Base-by-base conservation (phyloP, 1,140 invertebrate species). In the Macrostomum lignano region DNA sequence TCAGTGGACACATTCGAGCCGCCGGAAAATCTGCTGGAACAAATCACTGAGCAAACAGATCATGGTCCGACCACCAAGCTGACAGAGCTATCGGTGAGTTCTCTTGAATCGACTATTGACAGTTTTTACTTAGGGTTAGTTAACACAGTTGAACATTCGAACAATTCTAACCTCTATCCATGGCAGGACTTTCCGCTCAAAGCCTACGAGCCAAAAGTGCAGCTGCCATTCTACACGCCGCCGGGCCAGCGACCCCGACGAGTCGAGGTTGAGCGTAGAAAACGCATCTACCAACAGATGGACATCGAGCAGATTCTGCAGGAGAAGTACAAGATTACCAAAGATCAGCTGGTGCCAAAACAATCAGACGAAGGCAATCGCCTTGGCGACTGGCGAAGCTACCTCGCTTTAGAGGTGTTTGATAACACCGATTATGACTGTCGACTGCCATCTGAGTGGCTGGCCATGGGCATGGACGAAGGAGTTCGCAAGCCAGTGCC, bases 361-460 rank as follows among this genome's bases (percentile, higher is more conserved):
- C 17, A 30, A 17, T 17, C 17, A n/a, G 36, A 35, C 6, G 43
- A 46, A 35, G 42, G 38, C 0, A 38, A 50, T 7, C 45, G 51
- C 34, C 44, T 46, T 2, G 49, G 50, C 17, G 49, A 49, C 5
- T 56, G 52, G 37, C 48, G 48, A n/a, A 36, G 48, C 7, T 69
- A 65, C 38, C 47, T 74, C 9, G 65, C 68, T 1, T 46, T 74
- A 7, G 64, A 72, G 37, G 54, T 69, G 11, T 74, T 74, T 44
- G 71, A 73, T 44, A 64, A 72, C 44, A 64, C 67, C 10, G 67
- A 71, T 31, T 70, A 58, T 45, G 69, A 71, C 40, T 62, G 61
- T 42, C 65, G 70, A 60, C 66, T 66, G 3, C 60, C 65, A 0
- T 50, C 65, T 13, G 70, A 72, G 39, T 73, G 72, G 72, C 37